phyloP scores from a whole-genome alignment of 1,140 invertebrate species.

The Oscheius sp. region DNA sequence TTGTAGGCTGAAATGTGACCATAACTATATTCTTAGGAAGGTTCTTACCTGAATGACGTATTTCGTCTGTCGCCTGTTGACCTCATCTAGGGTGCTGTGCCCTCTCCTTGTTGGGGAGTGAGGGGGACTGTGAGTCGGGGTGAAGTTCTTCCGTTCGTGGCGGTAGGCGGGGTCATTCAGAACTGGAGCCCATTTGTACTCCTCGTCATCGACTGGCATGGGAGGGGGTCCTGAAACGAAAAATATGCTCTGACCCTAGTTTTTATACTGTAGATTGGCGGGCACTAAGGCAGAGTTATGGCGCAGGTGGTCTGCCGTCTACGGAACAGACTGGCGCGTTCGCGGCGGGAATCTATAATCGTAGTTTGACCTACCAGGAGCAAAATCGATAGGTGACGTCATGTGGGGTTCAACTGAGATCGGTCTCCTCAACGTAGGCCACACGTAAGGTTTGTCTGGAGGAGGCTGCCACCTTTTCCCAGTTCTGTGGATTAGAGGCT shows the following conservation, averaged over 20 bases:
- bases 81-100: constrained; percentile 48
- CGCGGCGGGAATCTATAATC: neutral
- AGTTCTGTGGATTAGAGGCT: constrained; percentile 43
- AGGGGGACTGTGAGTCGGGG: constrained; percentile 53
- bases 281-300: too few species aligned
- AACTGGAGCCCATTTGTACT: constrained; percentile 54
- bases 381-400: constrained; percentile 26
- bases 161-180: constrained; percentile 51
- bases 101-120: constrained; percentile 47
- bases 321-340: too few species aligned
- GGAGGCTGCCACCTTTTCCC: constrained; percentile 59
- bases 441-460: constrained; percentile 55
- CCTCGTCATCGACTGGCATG: constrained; percentile 31
- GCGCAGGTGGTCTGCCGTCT: too few species aligned
- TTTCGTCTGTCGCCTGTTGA: constrained; percentile 51
- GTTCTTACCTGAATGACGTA: constrained; percentile 41
- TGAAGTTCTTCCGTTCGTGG: constrained; percentile 54
- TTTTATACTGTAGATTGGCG: neutral
- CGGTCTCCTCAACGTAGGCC: constrained; percentile 43
- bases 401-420: constrained; percentile 38
- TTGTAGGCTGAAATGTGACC: constrained; percentile 41
- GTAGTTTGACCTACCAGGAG: constrained; percentile 26
- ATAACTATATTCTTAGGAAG: neutral
- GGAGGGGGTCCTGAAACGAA: neutral
- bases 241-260: too few species aligned